These are phyloP conservation scores for Empis stercorea DNA, from an alignment of 2,888 invertebrate species.

Conservation along the genomic window DNA sequence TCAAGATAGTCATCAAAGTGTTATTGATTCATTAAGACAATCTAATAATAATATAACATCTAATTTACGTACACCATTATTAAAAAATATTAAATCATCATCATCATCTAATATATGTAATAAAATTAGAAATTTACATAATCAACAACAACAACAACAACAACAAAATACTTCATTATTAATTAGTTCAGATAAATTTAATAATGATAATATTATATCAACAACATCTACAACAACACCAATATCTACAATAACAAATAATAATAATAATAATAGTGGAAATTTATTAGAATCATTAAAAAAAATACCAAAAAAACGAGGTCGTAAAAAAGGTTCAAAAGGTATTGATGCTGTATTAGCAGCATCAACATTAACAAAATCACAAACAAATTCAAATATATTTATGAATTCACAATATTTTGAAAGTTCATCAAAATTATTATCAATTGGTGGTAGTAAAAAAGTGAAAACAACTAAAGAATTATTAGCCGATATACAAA, in stretches of 20 bases:
- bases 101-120: too few species aligned
- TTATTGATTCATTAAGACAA: not conserved
- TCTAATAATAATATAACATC: not conserved
- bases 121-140: too few species aligned
- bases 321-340: slow-evolving; percentile 34
- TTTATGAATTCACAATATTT: slow-evolving; percentile 28
- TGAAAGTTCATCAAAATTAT: slow-evolving; percentile 15
- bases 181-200: too few species aligned
- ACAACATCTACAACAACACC: not conserved
- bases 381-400: not conserved
- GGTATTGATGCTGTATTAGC: slow-evolving; percentile 32
- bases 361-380: slow-evolving; percentile 17
- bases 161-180: slow-evolving; percentile 10
- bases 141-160: not conserved
- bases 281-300: not conserved
- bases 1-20: not conserved
- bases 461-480: slow-evolving; percentile 36
- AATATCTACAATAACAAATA: not conserved
- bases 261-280: too few species aligned
- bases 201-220: too few species aligned
- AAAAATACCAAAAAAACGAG: slow-evolving; percentile 28
- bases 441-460: slow-evolving; percentile 21
- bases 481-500: slow-evolving; percentile 33
- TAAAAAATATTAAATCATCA: too few species aligned
- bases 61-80: not conserved